Evolutionary conservation across 2,888 invertebrate genomes (phyloP), one percentile per base, ranked within the genome.

Genomic region (Labia minor): DNA sequence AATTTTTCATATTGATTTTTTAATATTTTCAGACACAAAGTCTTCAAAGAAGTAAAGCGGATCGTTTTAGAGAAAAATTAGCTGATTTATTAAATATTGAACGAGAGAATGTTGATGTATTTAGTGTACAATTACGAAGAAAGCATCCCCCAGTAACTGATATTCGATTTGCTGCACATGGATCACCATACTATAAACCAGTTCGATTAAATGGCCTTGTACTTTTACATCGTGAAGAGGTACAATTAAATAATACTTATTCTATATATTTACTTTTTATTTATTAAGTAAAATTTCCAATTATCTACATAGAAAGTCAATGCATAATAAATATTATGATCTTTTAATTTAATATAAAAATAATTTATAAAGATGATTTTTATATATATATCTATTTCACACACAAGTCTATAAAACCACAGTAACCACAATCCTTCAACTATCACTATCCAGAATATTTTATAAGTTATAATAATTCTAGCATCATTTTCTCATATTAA

Each of bases 161-260:
- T 74, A 86, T 98, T 1, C 82, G 96, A 71, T 97, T 95, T 77
- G 88, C 96, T 0, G 97, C 95, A 1, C 95, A 95, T 76, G 94
- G 95, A 1, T 95, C 96, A 0, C 94, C 96, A 1, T 97, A 94
- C 76, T 95, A 95, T 76, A 94, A 95, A 75, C 91, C 97, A 0
- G 92, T 94, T 6, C 85, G 93, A 76, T 83, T 98, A 71, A 95
- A 99, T 76, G 97, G 97, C 11, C 89, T 96, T 67, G 91, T 98
- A 1, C 80, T 95, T 62, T 91, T 93, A 88, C 90, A 95, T 76
- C 84, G 95, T 68, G 92, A 93, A 78, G 92, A 93, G 77, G 82
- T 84, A 73, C 72, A 70, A 66, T n/a, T n/a, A n/a, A n/a, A n/a
- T 8, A 16, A 10, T 8, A 64, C 61, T 63, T 18, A 19, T 63